phyloP scores from a whole-genome alignment of 2,797 vertebrate species.

The Dipus sagitta region DNA sequence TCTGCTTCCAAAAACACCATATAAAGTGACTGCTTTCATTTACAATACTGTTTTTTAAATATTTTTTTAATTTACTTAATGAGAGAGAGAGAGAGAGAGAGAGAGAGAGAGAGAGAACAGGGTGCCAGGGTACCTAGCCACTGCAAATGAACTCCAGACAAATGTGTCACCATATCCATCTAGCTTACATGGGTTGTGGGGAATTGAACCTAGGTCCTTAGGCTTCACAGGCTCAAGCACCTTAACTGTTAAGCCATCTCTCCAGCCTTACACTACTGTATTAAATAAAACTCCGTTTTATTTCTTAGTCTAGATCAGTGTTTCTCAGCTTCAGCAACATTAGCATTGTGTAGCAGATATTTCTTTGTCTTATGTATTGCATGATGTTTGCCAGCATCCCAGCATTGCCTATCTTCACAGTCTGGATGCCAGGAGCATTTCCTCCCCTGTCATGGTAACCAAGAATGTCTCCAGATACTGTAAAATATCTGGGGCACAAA shows the following conservation, averaged over 20 bases:
- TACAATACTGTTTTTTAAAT: background rate
- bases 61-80: too few relatives aligned
- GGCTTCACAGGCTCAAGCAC: too few relatives aligned
- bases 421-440: background rate
- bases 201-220: too few relatives aligned
- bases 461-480: background rate
- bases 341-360: background rate
- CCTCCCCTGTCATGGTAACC: background rate
- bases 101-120: too few relatives aligned
- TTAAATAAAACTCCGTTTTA: background rate
- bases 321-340: background rate
- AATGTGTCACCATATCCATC: too few relatives aligned
- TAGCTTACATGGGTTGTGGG: too few relatives aligned
- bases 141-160: too few relatives aligned
- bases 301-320: background rate
- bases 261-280: too few relatives aligned
- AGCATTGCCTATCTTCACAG: background rate
- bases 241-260: too few relatives aligned
- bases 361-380: background rate
- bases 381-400: background rate
- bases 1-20: background rate
- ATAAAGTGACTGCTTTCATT: constrained; percentile 6
- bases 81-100: too few relatives aligned
- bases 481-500: background rate
- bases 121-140: too few relatives aligned